A percentile compares a stretch with the other conserved stretches of the same genome.
Conservation (phyloP, 2,888 invertebrate species). For the Bellardia bayeri region DNA sequence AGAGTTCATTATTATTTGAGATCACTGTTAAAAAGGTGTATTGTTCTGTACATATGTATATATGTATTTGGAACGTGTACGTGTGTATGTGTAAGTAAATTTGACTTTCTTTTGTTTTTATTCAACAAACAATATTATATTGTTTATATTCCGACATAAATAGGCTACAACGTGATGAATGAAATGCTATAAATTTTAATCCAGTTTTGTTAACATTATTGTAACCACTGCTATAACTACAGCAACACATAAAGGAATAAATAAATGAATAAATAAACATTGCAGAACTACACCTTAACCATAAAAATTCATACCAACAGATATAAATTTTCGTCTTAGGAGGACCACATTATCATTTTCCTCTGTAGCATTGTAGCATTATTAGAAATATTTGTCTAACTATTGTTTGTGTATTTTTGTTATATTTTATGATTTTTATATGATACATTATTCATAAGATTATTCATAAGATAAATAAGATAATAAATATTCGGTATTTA, state of each 20-base stretch:
- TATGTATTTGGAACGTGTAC: too few species aligned
- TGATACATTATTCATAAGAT: not conserved
- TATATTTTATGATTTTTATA: constrained; percentile 1
- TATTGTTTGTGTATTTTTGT: not conserved
- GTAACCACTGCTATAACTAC: not conserved
- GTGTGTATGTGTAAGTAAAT: too few species aligned
- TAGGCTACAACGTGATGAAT: not conserved
- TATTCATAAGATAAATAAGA: not conserved
- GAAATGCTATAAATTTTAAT: constrained; percentile 11
- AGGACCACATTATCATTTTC: not conserved
- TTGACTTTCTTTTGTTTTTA: too few species aligned
- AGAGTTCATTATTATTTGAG: too few species aligned
- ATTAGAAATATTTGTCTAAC: not conserved
- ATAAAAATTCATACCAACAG: too few species aligned
- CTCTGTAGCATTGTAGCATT: not conserved
- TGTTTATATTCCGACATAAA: too few species aligned
- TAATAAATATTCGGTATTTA: too few species aligned
- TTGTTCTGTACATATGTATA: too few species aligned
- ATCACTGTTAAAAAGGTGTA: too few species aligned
- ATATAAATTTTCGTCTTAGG: not conserved
- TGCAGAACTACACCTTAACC: too few species aligned
- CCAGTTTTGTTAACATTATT: not conserved
- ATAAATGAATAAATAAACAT: not conserved
- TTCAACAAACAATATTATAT: too few species aligned
- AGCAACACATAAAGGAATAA: not conserved